These are phyloP conservation scores for Parochlus steinenii DNA, from an alignment of 2,888 invertebrate species.

Conservation along the genomic window DNA sequence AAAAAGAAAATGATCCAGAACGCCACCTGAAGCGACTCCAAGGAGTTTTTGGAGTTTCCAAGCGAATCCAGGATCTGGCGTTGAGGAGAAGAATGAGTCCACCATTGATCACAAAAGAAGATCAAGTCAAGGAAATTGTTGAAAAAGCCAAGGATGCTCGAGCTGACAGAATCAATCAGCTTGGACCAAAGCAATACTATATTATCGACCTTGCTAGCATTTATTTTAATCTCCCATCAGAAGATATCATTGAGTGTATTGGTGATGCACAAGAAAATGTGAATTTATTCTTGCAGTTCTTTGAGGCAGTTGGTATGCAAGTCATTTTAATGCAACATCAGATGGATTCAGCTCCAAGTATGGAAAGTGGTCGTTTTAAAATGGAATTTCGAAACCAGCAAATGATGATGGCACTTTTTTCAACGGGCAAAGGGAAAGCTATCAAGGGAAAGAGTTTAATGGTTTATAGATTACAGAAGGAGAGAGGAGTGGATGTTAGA, in stretches of 20 bases:
- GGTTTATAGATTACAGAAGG: conserved; percentile 45
- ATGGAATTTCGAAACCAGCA: conserved; percentile 24
- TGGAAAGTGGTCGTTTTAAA: conserved; percentile 47
- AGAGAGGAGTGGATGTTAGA: conserved; percentile 40
- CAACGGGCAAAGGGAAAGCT: conserved; percentile 38
- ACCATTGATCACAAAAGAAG: conserved; percentile 21
- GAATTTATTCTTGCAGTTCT: conserved; percentile 41
- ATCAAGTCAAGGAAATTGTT: conserved; percentile 17
- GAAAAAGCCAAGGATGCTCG: conserved; percentile 19
- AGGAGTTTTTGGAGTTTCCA: conserved; percentile 23
- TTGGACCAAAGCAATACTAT: conserved; percentile 37
- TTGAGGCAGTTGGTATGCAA: conserved; percentile 40
- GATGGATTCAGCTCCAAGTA: conserved; percentile 41
- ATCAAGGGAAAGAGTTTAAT: conserved; percentile 49
- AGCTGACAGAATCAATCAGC: conserved; percentile 19
- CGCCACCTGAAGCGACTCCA: conserved; percentile 15
- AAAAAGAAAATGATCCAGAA: conserved; percentile 10
- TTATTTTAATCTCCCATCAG: conserved; percentile 50
- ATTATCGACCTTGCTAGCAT: conserved; percentile 48
- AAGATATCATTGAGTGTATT: conserved; percentile 49
- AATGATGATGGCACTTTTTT: conserved; percentile 42
- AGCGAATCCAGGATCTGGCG: conserved; percentile 21
- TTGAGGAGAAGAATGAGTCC: conserved; percentile 19
- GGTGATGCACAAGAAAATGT: conserved; percentile 48
- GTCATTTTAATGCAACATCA: conserved; percentile 52